These are phyloP conservation scores for Enteromius thamalakanensis DNA, from an alignment of 2,797 vertebrate species.

Conservation along the genomic window DNA sequence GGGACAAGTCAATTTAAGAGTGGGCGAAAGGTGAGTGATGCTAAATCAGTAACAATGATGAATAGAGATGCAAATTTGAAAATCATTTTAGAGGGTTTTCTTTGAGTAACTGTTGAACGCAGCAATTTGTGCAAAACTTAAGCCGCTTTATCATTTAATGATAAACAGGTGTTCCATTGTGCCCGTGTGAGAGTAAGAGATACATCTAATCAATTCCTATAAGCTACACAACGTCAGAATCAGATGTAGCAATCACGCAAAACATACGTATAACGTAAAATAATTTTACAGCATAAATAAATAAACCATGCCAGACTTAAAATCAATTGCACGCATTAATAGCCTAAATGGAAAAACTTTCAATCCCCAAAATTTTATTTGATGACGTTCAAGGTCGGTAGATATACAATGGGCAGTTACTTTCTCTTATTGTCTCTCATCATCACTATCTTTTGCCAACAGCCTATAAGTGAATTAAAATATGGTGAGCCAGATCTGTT, in stretches of 20 bases:
- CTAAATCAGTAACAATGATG: background rate
- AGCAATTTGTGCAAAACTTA: background rate
- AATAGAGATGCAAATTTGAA: slow-evolving; percentile 5
- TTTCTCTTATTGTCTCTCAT: background rate
- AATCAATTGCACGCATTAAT: background rate
- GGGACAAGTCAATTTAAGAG: slow-evolving; percentile 40
- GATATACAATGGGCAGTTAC: background rate
- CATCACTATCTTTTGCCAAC: background rate
- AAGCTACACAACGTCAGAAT: background rate
- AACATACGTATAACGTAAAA: background rate
- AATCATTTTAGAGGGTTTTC: background rate
- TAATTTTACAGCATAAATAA: background rate
- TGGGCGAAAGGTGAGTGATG: slow-evolving; percentile 43
- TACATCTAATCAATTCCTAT: background rate
- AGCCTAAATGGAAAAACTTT: background rate
- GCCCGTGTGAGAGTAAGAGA: background rate
- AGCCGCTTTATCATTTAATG: background rate
- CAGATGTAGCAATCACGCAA: background rate
- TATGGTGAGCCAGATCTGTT: slow-evolving; percentile 46
- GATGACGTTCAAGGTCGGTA: background rate
- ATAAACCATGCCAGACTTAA: background rate
- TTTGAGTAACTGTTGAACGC: background rate
- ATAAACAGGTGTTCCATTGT: background rate
- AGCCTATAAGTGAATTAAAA: background rate
- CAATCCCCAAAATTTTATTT: background rate